Base-by-base conservation (phyloP, 2,113 vertebrate genomes). In the Hippocampus zosterae region DNA sequence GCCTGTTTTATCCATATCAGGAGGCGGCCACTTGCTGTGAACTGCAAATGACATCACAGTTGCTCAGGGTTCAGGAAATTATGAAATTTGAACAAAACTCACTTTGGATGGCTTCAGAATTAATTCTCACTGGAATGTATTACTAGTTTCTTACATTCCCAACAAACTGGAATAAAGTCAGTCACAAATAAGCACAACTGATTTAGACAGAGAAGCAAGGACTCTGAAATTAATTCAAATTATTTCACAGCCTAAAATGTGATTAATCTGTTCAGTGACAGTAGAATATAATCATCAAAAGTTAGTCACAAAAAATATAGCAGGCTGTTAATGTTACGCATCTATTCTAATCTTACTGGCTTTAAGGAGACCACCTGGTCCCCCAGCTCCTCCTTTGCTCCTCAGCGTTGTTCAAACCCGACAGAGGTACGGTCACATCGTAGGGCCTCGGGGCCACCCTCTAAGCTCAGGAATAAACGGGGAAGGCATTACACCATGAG, bases 401-500 rank as follows among this genome's bases (percentile, higher is more conserved):
- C 61, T 7, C 41, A 7, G 18, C 55, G 65, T 67, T 19, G 8
- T 59, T 63, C 65, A 64, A 73, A 68, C 64, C 65, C 29, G 29
- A 76, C 67, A 55, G 55, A 53, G 67, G 55, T 62, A 37, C 66
- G 55, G 25, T 71, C 72, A 76, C 73, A 69, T 46, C 25, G 16
- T n/a, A 40, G 59, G 61, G 61, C 64, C 13, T 5, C 63, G 41
- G 44, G 59, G 69, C 60, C 13, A 4, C 71, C 60, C 63, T 33
- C 66, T 23, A 48, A 82, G 76, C 59, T 50, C 21, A 1, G 13
- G 52, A 78, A 70, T 80, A 71, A 81, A 37, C 63, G 53, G 29
- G 63, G 70, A 67, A 70, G 72, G 65, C 37, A 57, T 67, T 72
- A 79, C 72, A 82, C 69, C 71, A 65, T 67, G 69, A 21, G 70